A percentile compares a stretch with the other conserved stretches of the same genome.
These are phyloP conservation scores for Tinea pellionella DNA, from an alignment of 2,888 invertebrate genomes.

Conservation along the genomic window DNA sequence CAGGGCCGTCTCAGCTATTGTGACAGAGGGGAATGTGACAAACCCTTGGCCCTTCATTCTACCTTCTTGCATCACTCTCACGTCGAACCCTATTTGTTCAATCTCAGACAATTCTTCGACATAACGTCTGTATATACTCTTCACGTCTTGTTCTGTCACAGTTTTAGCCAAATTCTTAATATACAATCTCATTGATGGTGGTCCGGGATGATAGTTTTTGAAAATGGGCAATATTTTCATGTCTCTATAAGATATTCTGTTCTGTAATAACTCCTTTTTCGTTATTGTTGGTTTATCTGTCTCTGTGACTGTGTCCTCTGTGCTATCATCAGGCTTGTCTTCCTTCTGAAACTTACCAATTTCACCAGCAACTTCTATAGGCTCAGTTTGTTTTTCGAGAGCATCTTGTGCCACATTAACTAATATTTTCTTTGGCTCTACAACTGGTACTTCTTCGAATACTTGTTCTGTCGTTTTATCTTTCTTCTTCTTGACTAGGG, in stretches of 20 bases:
- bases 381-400: constrained; percentile 35
- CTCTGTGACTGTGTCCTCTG: constrained; percentile 23
- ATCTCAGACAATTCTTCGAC: constrained; percentile 43
- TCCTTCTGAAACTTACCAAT: constrained; percentile 54
- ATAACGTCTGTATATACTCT: constrained; percentile 80
- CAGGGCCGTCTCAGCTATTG: constrained; percentile 78
- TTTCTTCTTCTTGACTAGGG: constrained; percentile 36
- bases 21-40: constrained; percentile 80
- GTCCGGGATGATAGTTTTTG: constrained; percentile 86
- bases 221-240: constrained; percentile 81
- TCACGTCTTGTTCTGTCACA: constrained; percentile 79
- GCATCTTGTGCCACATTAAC: constrained; percentile 50
- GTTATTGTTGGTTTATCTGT: constrained; percentile 61
- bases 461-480: constrained; percentile 39
- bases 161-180: constrained; percentile 91
- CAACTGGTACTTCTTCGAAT: constrained; percentile 43
- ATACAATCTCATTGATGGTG: constrained; percentile 86
- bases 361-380: constrained; percentile 50
- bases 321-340: constrained; percentile 26
- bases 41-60: constrained; percentile 98
- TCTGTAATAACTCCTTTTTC: constrained; percentile 73
- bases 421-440: constrained; percentile 55
- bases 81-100: constrained; percentile 67
- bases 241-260: constrained; percentile 78
- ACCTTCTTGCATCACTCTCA: constrained; percentile 92